Evolutionary conservation across 1,140 invertebrate genomes (phyloP).

Genomic region (Cherax destructor): DNA sequence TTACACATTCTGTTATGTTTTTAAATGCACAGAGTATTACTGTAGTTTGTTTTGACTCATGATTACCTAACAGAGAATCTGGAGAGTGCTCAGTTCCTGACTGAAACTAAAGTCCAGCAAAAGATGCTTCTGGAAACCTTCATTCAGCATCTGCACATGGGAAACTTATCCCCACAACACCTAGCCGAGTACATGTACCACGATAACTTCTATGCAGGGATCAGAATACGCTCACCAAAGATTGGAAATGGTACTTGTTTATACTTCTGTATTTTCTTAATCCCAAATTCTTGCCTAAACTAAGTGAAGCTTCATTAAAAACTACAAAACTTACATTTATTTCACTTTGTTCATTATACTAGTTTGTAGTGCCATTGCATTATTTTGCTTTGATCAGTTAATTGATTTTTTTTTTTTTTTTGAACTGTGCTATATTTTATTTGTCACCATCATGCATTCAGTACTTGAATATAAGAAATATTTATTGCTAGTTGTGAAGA

Average conservation of each 20-base stretch:
- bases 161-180: background rate
- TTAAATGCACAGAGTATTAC: no score
- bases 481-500: no score
- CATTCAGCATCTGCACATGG: background rate
- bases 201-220: slow-evolving; percentile 83
- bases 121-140: background rate
- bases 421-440: no score
- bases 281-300: no score
- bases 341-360: background rate
- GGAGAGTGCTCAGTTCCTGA: slow-evolving; percentile 84
- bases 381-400: no score
- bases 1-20: no score
- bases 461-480: no score
- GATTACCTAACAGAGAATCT: slow-evolving; percentile 80
- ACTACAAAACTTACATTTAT: no score
- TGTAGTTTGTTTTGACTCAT: background rate
- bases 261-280: background rate
- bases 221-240: slow-evolving; percentile 77
- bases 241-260: background rate
- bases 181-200: slow-evolving; percentile 75
- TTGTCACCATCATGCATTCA: no score
- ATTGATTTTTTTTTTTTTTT: no score
- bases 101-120: background rate
- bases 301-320: no score
- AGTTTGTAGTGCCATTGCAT: background rate